phyloP scores from a whole-genome alignment of 2,797 vertebrate species.

The Aplochiton taeniatus region DNA sequence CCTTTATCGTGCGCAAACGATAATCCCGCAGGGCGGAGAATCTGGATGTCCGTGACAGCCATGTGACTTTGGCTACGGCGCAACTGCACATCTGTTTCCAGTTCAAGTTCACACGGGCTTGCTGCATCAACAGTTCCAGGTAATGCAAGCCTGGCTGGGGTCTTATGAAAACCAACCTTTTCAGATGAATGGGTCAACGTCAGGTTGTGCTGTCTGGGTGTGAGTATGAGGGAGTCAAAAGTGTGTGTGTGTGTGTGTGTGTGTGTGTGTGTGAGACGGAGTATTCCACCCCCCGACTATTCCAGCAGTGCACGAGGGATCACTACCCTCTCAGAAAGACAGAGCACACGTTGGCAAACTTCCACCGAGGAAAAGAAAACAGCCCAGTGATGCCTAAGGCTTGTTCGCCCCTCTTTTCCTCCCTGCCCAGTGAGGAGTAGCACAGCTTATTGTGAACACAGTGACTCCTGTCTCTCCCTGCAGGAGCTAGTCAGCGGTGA shows the following conservation, averaged over 20 bases:
- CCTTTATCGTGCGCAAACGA: constrained; percentile 24
- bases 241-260: constrained; percentile 1
- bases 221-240: constrained; percentile 43
- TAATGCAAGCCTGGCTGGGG: constrained; percentile 62
- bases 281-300: constrained; percentile 56
- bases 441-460: constrained; percentile 42
- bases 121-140: constrained; percentile 72
- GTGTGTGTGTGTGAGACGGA: constrained; percentile 26
- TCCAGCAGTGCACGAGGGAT: constrained; percentile 61
- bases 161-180: constrained; percentile 62
- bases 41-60: constrained; percentile 37
- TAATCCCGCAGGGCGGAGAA: constrained; percentile 38
- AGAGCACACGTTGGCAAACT: constrained; percentile 36
- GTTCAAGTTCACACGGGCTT: constrained; percentile 71
- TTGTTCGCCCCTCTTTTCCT: constrained; percentile 35
- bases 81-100: constrained; percentile 71
- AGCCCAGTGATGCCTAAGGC: constrained; percentile 21
- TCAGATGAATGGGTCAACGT: constrained; percentile 30
- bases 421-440: constrained; percentile 23
- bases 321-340: constrained; percentile 63
- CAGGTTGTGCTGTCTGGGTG: constrained; percentile 39
- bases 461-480: constrained; percentile 33
- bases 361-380: constrained; percentile 32
- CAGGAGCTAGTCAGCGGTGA: constrained; percentile 15
- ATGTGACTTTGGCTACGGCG: constrained; percentile 52